Evolutionary conservation across 2,888 invertebrate genomes (phyloP).

Genomic region (Himalopsyche japonica): DNA sequence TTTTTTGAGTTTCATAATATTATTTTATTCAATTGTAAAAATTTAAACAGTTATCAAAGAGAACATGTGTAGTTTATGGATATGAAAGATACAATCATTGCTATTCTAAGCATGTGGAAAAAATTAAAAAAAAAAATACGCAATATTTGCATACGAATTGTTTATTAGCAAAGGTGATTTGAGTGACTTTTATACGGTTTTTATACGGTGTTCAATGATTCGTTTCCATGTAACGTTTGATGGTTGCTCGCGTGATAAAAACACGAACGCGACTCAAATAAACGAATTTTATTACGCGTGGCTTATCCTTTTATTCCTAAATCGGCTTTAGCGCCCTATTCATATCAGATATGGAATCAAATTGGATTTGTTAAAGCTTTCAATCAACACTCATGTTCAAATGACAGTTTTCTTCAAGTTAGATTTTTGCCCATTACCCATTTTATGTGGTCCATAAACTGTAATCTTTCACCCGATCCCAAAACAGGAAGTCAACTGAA

Average conservation of each 20-base stretch:
- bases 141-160: neutral
- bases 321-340: neutral
- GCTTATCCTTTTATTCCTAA: neutral
- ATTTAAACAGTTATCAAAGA: too few species aligned
- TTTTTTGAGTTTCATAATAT: too few species aligned
- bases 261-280: neutral
- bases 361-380: neutral
- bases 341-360: neutral
- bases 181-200: neutral
- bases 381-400: neutral
- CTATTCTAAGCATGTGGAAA: too few species aligned
- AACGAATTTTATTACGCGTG: neutral
- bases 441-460: neutral
- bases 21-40: too few species aligned
- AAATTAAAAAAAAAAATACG: too few species aligned
- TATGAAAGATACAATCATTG: too few species aligned
- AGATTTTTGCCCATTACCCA: neutral
- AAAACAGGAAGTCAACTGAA: neutral
- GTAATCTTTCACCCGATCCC: neutral
- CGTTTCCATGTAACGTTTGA: neutral
- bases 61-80: too few species aligned
- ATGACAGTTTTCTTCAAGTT: neutral
- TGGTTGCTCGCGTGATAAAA: neutral
- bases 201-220: neutral
- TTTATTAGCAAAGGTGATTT: neutral